These are phyloP conservation scores for Criorhina ranunculi DNA, from an alignment of 2,888 invertebrate genomes.

Conservation along the genomic window DNA sequence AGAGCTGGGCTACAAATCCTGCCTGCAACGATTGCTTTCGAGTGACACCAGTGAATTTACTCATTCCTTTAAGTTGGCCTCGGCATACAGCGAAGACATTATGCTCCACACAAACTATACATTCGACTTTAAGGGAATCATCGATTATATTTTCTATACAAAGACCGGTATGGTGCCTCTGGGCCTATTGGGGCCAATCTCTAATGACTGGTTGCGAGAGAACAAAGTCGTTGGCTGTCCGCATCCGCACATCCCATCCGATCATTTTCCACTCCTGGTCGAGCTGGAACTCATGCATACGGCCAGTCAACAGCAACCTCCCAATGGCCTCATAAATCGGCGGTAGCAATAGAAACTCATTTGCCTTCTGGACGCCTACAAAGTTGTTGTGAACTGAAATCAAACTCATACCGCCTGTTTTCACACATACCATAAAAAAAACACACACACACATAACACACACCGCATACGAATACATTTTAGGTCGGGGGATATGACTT, in stretches of 20 bases:
- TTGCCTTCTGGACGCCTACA: slow-evolving; percentile 56
- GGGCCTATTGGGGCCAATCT: slow-evolving; percentile 97
- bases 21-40: slow-evolving; percentile 94
- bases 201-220: slow-evolving; percentile 96
- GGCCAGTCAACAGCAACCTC: slow-evolving; percentile 88
- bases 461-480: slow-evolving; percentile 31
- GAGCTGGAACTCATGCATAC: slow-evolving; percentile 95
- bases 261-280: slow-evolving; percentile 96
- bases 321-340: slow-evolving; percentile 93
- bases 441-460: slow-evolving; percentile 16
- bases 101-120: slow-evolving; percentile 99
- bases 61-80: slow-evolving; percentile 97
- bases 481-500: slow-evolving; percentile 20
- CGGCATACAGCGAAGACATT: slow-evolving; percentile 97
- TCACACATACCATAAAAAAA: slow-evolving; percentile 25
- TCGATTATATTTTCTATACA: slow-evolving; percentile 99
- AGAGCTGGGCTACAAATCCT: slow-evolving; percentile 95
- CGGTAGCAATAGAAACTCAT: slow-evolving; percentile 89
- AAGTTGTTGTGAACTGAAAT: slow-evolving; percentile 76
- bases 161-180: slow-evolving; percentile 97
- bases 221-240: slow-evolving; percentile 99
- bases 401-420: slow-evolving; percentile 67
- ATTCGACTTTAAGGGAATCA: slow-evolving; percentile 99
- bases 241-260: slow-evolving; percentile 98
- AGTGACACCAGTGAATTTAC: slow-evolving; percentile 96